Conservation (phyloP, 1,140 invertebrate genomes). For the Brachionus sp. region DNA sequence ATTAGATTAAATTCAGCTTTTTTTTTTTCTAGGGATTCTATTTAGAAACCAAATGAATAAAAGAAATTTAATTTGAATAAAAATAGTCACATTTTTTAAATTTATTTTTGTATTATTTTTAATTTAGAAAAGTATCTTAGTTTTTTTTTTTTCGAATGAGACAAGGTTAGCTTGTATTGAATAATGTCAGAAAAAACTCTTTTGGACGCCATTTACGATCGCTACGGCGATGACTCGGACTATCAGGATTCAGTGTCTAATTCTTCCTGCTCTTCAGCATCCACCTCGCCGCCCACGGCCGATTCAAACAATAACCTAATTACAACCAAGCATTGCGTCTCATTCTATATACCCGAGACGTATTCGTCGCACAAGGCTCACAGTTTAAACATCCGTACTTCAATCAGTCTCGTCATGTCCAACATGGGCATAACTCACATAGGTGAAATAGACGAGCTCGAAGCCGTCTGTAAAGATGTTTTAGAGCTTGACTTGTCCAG, state of each 20-base stretch:
- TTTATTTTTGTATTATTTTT: conserved; percentile 6
- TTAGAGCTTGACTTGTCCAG: conserved; percentile 83
- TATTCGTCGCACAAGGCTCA: background rate
- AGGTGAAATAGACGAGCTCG: conserved; percentile 72
- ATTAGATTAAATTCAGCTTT: background rate
- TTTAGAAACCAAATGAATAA: conserved; percentile 12
- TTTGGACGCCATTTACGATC: conserved; percentile 11
- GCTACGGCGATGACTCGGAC: conserved; percentile 8
- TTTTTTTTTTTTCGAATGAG: background rate
- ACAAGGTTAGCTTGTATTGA: background rate
- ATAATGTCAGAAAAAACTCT: conserved; percentile 25
- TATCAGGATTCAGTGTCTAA: background rate
- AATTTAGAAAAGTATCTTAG: background rate
- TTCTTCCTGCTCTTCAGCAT: background rate
- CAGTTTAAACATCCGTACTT: conserved; percentile 52
- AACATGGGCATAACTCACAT: conserved; percentile 78
- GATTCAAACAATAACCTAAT: conserved; percentile 12
- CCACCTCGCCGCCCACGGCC: background rate
- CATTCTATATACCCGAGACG: conserved; percentile 11
- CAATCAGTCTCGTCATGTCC: conserved; percentile 78
- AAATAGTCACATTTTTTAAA: conserved; percentile 4
- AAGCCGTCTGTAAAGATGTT: conserved; percentile 76
- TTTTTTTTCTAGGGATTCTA: conserved; percentile 8
- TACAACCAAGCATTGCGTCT: background rate
- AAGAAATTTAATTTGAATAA: background rate